Base-by-base conservation (phyloP, 1,140 invertebrate genomes). In the Akabosia matsudoensis region DNA sequence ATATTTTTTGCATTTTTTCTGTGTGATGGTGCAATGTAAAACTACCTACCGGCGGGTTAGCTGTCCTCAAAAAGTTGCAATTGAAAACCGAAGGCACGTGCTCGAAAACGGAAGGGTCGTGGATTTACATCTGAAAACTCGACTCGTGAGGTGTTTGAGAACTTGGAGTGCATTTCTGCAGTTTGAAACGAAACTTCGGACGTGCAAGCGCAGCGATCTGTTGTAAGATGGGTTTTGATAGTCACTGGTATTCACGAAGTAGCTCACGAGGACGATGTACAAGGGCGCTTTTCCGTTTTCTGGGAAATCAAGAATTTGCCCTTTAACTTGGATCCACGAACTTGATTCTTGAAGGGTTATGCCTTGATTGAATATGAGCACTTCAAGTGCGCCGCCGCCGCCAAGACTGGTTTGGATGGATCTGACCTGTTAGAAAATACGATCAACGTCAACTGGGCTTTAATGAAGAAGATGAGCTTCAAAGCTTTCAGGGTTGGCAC, bases 191-290 rank as follows among this genome's bases (percentile, higher is more conserved):
- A 78, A 22, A 22, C 37, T 51, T 54, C 72, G 16, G 80, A 79
- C 31, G 45, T 71, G 33, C 45, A 70, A 18, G 80, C 80, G 13
- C 80, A 81, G 52, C 52, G 76, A 76, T 81, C 89, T 81, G 87
- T 91, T 18, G 88, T 91, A 85, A 90, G 90, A 1, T 91, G 89
- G 89, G 91, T 91, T 79, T 82, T 91, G 37, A 90, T 91, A 83
- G 86, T 90, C 2, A 90, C 89, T 45, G 88, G 88, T 33, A 87
- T 91, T 7, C 88, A 91, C 83, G 90, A 91, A 84, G 90, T 91
- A 82, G 88, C 89, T 0, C 87, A 89, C 74, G 90, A 91, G 84
- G 90, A 91, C 82, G 89, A 91, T 82, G 85, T 91, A 75, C 85
- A 87, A 77, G 88, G 90, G 61, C 86, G 87, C 75, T 91, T 91